Percentiles rank a stretch among this genome's conserved stretches.
Conservation (phyloP, 2,797 vertebrate genomes). For the Florisuga fusca region DNA sequence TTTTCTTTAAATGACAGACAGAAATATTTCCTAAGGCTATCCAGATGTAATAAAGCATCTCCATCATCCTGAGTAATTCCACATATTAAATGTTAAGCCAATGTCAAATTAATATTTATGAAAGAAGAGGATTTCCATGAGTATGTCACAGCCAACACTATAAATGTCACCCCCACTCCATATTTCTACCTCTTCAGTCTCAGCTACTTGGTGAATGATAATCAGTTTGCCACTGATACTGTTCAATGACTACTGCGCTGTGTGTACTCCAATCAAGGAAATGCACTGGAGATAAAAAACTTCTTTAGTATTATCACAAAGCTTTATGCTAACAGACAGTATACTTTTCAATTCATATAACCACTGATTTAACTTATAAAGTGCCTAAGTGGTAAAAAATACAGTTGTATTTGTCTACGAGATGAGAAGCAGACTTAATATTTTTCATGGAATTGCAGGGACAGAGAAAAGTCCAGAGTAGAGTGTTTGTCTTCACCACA, state of each 20-base stretch:
- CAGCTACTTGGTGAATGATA: not conserved
- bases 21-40: not conserved
- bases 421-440: not conserved
- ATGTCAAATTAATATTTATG: conserved; percentile 34
- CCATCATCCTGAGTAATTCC: conserved; percentile 23
- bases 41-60: not conserved
- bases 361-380: not conserved
- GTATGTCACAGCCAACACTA: not conserved
- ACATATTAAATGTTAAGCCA: conserved; percentile 28
- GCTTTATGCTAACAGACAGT: not conserved
- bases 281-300: not conserved
- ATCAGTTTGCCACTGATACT: not conserved
- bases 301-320: not conserved
- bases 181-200: not conserved
- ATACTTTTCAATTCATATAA: not conserved
- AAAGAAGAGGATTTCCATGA: not conserved
- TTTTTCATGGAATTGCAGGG: accelerated
- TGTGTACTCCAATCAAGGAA: not conserved
- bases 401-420: not conserved
- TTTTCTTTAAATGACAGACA: not conserved
- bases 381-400: not conserved
- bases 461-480: not conserved
- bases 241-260: not conserved
- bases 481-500: not conserved
- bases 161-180: conserved; percentile 17